Base-by-base conservation (phyloP, 2,888 invertebrate species). In the Lepidochitona cinerea region DNA sequence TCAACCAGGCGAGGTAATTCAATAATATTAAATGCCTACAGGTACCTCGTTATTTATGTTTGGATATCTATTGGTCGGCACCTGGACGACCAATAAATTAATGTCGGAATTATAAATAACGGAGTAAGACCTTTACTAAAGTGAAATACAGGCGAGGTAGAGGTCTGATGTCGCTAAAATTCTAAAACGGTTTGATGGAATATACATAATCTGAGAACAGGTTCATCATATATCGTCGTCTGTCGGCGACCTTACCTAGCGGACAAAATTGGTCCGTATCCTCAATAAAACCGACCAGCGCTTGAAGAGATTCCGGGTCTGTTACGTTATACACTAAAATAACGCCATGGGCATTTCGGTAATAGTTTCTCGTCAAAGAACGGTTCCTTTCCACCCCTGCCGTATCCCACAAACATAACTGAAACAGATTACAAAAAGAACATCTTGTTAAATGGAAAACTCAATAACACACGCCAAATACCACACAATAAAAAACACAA, bases 351-450 rank as follows among this genome's bases (percentile, higher is more conserved):
- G 82, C 76, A 73, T 81, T 83, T 14, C 85, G 78, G 78, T 83
- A 85, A 72, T 84, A 84, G 72, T 83, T 85, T n/a, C 81, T 65
- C 35, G 85, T 85, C 68, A 85, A 59, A 6, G 85, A 83, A 59
- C 81, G 76, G 68, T 78, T 84, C 68, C 82, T 74, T 73, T 85
- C 85, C 18, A 79, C 80, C 0, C 83, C 84, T 1, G 84, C 83
- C n/a, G 84, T 84, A 54, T 84, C 84, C 83, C 83, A 84, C 7
- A 84, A 53, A 26, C 73, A 74, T 26, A 84, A 41, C 84, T 84
- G 59, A 59, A 59, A 26, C 12, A 59, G 9, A 41, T 41, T 41
- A 41, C 41, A 41, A n/a, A n/a, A n/a, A n/a, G n/a, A n/a, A n/a
- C n/a, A n/a, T n/a, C n/a, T n/a, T n/a, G n/a, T n/a, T n/a, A n/a